Base-by-base conservation (phyloP, 2,797 vertebrate species). In the Cuculus canorus region DNA sequence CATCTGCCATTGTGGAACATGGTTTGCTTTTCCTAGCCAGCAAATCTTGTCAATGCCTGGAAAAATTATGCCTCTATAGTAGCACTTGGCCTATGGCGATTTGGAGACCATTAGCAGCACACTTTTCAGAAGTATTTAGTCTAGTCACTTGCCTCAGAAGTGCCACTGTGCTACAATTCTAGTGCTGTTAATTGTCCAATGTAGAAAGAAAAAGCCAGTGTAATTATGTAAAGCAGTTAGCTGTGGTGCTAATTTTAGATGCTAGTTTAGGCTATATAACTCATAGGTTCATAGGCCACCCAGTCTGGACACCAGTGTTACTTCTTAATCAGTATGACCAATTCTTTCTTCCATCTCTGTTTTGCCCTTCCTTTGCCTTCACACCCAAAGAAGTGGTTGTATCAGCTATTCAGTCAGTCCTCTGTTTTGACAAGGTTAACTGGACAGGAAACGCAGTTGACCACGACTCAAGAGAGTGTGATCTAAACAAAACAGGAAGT, bases 381-480 rank as follows among this genome's bases (percentile, higher is more conserved):
- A 54, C 11, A 63, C 8, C 28, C 17, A 35, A 71, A 86, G 57
- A 90, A 70, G 32, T 17, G 33, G 12, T 47, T 69, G 18, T 32
- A 30, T 66, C 48, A 47, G 52, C 33, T 81, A 24, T 64, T 78
- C 27, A 66, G 35, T 56, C 43, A 69, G 59, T 65, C 32, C 32
- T 76, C 19, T 54, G 15, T 5, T 56, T 18, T 83, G 61, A n/a
- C 70, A 86, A 66, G 35, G 13, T 80, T 66, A 86, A 72, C 10
- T 5, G 0, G 2, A 5, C 16, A 28, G 64, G 35, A 73, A 86
- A n/a, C 23, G 37, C 0, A 0, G 5, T 39, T 69, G 52, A n/a
- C n/a, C n/a, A n/a, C n/a, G n/a, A 5, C 41, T 73, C 68, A 82
- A 80, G 47, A 69, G 52, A 45, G 6, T 9, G 13, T 59, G 43